These are phyloP conservation scores for Drymodes brunneopygia DNA, from an alignment of 2,113 vertebrate genomes.

Conservation along the genomic window DNA sequence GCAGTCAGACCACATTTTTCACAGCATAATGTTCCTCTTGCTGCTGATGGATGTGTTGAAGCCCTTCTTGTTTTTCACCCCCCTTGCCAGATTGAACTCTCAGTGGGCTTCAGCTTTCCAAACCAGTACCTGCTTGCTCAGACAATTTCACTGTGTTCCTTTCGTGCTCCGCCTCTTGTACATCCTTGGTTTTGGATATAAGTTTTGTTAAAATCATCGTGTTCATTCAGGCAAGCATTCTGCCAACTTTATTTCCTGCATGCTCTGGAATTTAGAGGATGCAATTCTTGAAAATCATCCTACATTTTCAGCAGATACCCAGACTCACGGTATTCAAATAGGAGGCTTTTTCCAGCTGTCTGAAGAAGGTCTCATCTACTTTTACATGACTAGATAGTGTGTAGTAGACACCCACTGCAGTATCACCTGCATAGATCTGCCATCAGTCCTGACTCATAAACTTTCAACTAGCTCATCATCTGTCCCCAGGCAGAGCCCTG, in stretches of 20 bases:
- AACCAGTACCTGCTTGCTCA: background rate
- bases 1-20: background rate
- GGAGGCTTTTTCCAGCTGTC: background rate
- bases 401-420: background rate
- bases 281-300: background rate
- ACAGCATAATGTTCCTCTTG: background rate
- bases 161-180: background rate
- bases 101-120: background rate
- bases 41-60: background rate
- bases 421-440: accelerated
- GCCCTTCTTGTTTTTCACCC: background rate
- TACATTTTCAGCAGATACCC: background rate
- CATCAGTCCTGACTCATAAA: background rate
- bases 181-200: background rate
- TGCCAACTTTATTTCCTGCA: background rate
- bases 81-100: background rate
- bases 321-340: background rate
- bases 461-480: background rate
- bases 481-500: background rate
- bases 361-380: background rate
- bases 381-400: background rate
- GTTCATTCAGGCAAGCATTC: background rate
- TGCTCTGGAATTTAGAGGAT: background rate
- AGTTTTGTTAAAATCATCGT: background rate
- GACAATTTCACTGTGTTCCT: background rate